Evolutionary conservation across 2,888 invertebrate genomes (phyloP).

Genomic region (Xanthorhoe spadicearia): DNA sequence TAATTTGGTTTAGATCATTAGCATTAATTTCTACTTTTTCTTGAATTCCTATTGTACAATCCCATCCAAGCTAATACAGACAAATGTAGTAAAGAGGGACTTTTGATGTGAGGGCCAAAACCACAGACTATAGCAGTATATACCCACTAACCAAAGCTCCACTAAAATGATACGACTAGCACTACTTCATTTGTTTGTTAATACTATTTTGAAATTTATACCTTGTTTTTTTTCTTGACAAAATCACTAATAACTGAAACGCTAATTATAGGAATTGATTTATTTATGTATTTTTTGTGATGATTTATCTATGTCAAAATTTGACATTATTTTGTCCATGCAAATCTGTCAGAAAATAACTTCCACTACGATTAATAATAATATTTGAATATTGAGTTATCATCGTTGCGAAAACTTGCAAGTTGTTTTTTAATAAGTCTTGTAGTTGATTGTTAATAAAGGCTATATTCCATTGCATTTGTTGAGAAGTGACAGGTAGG

Average conservation of each 20-base stretch:
- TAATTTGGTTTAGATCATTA: not conserved
- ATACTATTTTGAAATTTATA: not conserved
- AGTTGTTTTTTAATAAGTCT: too few relatives aligned
- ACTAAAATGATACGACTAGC: not conserved
- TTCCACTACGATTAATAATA: too few relatives aligned
- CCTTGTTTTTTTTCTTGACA: too few relatives aligned
- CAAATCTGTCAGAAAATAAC: too few relatives aligned
- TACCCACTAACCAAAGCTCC: not conserved
- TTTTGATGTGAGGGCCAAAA: slow-evolving; percentile 53
- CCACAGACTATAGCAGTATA: slow-evolving; percentile 12
- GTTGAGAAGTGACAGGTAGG: not conserved
- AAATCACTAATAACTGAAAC: too few relatives aligned
- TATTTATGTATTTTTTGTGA: too few relatives aligned
- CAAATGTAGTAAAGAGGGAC: slow-evolving; percentile 68
- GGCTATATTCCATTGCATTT: not conserved
- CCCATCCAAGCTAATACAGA: slow-evolving; percentile 62
- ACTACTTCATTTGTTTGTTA: not conserved
- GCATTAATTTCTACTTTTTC: not conserved
- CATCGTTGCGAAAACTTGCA: too few relatives aligned
- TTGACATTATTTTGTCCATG: too few relatives aligned
- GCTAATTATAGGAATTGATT: too few relatives aligned
- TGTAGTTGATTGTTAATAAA: slow-evolving; percentile 5
- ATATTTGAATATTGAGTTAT: too few relatives aligned
- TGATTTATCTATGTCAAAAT: too few relatives aligned
- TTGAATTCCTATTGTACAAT: slow-evolving; percentile 42